Conservation (phyloP, 2,888 invertebrate genomes). For the Lasioglossum leucozonium region DNA sequence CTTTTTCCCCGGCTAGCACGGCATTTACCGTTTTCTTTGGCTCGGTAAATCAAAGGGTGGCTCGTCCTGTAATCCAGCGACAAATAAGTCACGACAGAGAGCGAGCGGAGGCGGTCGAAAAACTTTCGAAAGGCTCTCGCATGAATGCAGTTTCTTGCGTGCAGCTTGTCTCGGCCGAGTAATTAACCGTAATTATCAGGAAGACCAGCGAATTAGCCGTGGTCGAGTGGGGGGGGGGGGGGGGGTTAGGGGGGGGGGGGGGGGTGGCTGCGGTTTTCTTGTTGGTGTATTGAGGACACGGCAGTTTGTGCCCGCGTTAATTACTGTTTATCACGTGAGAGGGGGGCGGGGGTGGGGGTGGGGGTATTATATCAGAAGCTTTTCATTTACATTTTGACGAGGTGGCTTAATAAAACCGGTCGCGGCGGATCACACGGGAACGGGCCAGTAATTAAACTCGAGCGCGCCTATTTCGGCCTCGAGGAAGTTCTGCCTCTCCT, state of each 20-base stretch:
- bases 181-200: conserved; percentile 26
- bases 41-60: conserved; percentile 1
- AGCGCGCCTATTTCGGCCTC: conserved; percentile 62
- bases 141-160: conserved; percentile 18
- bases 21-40: not conserved
- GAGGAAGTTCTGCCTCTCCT: conserved; percentile 53
- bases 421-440: conserved; percentile 64
- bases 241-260: not conserved
- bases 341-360: not conserved
- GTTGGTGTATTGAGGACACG: conserved; percentile 34
- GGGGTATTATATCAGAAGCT: conserved; percentile 48
- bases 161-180: conserved; percentile 3
- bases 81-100: conserved; percentile 10
- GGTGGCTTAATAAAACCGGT: conserved; percentile 64
- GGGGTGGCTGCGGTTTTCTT: conserved; percentile 14
- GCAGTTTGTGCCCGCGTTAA: conserved; percentile 39
- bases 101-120: not conserved
- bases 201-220: conserved; percentile 17
- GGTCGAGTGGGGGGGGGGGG: not conserved
- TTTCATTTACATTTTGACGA: conserved; percentile 72
- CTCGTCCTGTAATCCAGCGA: not conserved
- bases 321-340: conserved; percentile 60
- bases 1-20: not conserved
- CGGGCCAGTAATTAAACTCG: conserved; percentile 68
- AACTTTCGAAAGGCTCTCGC: not conserved